A percentile compares a stretch with the other conserved stretches of the same genome.
phyloP scores from a whole-genome alignment of 2,797 vertebrate genomes.

The Moxostoma hubbsi region DNA sequence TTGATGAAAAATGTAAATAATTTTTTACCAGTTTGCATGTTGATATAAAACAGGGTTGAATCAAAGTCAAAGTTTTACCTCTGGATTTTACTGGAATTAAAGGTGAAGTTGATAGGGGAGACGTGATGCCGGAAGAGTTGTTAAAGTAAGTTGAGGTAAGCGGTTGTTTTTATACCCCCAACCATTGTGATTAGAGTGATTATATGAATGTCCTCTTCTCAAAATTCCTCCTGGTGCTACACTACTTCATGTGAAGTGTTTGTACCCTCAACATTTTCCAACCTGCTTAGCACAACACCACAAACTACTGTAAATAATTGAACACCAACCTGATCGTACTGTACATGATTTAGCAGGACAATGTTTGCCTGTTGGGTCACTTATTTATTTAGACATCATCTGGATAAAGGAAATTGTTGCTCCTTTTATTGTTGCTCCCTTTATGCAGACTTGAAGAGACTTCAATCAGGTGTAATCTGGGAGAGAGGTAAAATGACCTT shows the following conservation, averaged over 20 bases:
- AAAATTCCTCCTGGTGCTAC: neutral
- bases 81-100: no score
- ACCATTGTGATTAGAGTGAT: neutral
- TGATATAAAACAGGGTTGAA: neutral
- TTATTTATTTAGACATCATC: conserved; percentile 23
- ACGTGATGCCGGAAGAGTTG: neutral
- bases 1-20: no score
- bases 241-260: neutral
- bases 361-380: conserved; percentile 4
- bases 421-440: conserved; percentile 1
- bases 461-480: conserved; percentile 28
- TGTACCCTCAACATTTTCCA: conserved; percentile 34
- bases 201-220: neutral
- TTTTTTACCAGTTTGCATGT: neutral
- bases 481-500: conserved; percentile 19
- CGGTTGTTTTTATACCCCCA: conserved; percentile 3
- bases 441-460: conserved; percentile 22
- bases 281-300: conserved; percentile 40
- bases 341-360: conserved; percentile 43
- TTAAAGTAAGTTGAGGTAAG: neutral
- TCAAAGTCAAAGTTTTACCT: no score
- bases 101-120: neutral
- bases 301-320: conserved; percentile 21
- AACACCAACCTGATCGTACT: conserved; percentile 10
- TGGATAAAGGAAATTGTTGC: conserved; percentile 4